These are phyloP conservation scores for Cerastis leucographa DNA, from an alignment of 2,888 invertebrate species.

Conservation along the genomic window DNA sequence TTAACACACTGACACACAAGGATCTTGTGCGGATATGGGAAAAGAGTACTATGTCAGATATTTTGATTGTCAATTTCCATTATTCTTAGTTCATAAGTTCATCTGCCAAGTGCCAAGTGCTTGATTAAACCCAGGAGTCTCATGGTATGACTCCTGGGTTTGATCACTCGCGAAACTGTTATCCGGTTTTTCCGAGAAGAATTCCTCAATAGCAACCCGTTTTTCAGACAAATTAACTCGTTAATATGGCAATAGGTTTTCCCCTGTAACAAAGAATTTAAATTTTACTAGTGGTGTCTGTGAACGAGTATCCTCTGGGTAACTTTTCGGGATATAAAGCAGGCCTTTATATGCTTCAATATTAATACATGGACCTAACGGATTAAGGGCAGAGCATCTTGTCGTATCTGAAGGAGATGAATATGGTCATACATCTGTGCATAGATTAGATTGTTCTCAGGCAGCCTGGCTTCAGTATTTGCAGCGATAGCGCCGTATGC, in stretches of 20 bases:
- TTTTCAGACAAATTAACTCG: neutral
- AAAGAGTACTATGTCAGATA: neutral
- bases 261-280: neutral
- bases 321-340: neutral
- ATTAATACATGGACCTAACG: neutral
- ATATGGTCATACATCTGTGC: neutral
- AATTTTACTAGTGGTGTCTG: neutral
- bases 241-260: neutral
- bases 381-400: neutral
- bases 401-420: neutral
- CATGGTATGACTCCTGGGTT: neutral
- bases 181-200: neutral
- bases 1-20: neutral
- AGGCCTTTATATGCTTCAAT: neutral
- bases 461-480: neutral
- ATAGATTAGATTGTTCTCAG: neutral
- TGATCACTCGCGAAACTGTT: neutral
- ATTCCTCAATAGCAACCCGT: neutral
- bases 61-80: neutral
- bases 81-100: neutral
- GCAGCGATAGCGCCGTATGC: neutral
- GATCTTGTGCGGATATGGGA: neutral
- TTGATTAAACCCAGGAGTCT: neutral
- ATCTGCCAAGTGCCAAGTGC: no score
- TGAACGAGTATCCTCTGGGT: neutral